Base-by-base conservation (phyloP, 2,888 invertebrate genomes). In the Drosophila melanocephala region DNA sequence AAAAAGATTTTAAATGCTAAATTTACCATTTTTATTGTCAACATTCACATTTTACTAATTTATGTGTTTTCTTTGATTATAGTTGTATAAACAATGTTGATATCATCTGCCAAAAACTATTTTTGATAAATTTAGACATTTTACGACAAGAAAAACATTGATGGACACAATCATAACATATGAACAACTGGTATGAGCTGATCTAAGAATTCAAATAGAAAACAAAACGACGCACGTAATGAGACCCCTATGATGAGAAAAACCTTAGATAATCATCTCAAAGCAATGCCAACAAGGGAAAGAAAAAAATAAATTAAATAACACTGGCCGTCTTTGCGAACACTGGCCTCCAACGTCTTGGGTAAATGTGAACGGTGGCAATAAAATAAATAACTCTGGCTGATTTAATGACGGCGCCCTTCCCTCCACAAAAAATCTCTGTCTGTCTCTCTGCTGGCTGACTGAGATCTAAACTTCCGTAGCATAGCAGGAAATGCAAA, bases 401-500 rank as follows among this genome's bases (percentile, higher is more conserved):
- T 47, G 52, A 58, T 77, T 73, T 79, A 77, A 81, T 81, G 79
- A 73, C 47, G 35, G 28, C 50, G 35, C 42, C 39, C 37, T 26
- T 37, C n/a, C 35, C 32, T 7, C 30, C 55, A 51, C 5, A 37
- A 16, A 14, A 28, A 58, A 35, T 42, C 47, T 71, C 59, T 37
- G 30, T 26, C 37, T 35, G 37, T 42, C 30, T 14, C 30, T 47
- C 52, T 58, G 51, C 56, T 56, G 37, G 56, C 58, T 53, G 70
- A 69, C 69, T 61, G 67, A 71, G 76, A 80, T 75, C 75, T 72
- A 65, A 79, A 73, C 70, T 81, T 82, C 83, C 79, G 83, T 55
- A 77, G 72, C 47, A 58, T 58, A 60, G 72, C 87, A 84, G 87
- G 87, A 87, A 90, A 89, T 90, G 89, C 90, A 87, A 86, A 87